Percentiles rank a stretch among this genome's conserved stretches.
Conservation (phyloP, 2,797 vertebrate species). For the Peromyscus eremicus region DNA sequence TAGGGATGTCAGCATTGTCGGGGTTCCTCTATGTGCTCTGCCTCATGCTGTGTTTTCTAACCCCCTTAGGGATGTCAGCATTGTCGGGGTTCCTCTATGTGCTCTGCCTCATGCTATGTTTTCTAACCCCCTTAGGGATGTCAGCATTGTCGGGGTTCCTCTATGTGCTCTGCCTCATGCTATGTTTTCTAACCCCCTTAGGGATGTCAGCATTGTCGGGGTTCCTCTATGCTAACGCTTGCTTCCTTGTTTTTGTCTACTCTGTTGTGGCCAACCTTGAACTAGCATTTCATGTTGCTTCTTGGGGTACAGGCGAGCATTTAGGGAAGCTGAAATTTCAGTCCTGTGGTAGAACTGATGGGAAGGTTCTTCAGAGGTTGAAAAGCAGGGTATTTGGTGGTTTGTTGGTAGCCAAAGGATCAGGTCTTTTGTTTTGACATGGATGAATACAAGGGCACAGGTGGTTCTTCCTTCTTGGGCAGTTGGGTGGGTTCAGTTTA, state of each 20-base stretch:
- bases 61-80: neutral
- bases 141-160: neutral
- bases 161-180: no score
- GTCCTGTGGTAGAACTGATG: neutral
- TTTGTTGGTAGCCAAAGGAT: neutral
- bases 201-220: neutral
- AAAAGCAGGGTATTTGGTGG: neutral
- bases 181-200: neutral
- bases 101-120: no score
- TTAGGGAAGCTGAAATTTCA: neutral
- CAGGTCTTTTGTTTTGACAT: neutral
- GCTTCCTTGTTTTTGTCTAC: conserved; percentile 21
- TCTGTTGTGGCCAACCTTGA: neutral
- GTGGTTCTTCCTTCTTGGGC: neutral
- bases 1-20: neutral
- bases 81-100: neutral
- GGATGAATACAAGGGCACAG: neutral
- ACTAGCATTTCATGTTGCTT: neutral
- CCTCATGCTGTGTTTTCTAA: no score
- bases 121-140: neutral
- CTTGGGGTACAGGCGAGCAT: neutral
- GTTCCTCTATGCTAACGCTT: neutral
- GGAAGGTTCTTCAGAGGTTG: neutral
- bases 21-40: neutral
- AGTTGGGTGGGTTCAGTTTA: neutral